Percentiles rank a stretch among this genome's conserved stretches.
Conservation (phyloP, 2,888 invertebrate species). For the Troides helena region DNA sequence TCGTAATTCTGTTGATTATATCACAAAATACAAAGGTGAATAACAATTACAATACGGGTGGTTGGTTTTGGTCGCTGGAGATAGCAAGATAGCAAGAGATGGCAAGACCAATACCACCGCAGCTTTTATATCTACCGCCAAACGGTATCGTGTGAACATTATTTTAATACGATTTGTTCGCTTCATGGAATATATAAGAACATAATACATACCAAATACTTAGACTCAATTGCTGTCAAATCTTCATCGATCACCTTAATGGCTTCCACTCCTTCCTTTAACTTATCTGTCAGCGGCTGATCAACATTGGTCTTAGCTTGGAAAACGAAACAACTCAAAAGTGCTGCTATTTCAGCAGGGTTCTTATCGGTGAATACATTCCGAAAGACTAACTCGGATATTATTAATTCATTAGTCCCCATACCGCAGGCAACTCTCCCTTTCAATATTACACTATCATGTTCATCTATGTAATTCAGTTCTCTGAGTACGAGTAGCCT, state of each 20-base stretch:
- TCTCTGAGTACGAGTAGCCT: constrained; percentile 87
- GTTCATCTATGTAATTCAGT: constrained; percentile 83
- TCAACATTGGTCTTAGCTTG: constrained; percentile 87
- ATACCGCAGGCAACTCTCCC: constrained; percentile 73
- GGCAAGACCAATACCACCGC: too few species aligned
- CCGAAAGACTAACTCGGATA: constrained; percentile 95
- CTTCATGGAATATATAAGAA: neutral
- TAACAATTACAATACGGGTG: too few species aligned
- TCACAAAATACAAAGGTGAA: too few species aligned
- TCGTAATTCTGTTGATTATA: too few species aligned
- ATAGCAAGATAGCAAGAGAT: too few species aligned
- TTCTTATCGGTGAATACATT: constrained; percentile 92
- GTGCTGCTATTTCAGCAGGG: constrained; percentile 95
- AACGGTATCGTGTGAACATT: too few species aligned
- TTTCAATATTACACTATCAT: constrained; percentile 71
- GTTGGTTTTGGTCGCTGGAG: too few species aligned
- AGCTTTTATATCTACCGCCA: too few species aligned
- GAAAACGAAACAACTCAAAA: constrained; percentile 95
- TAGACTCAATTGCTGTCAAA: constrained; percentile 84
- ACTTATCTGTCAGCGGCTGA: constrained; percentile 79
- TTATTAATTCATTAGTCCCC: constrained; percentile 89
- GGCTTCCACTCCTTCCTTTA: constrained; percentile 83
- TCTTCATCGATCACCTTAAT: constrained; percentile 85
- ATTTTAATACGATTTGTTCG: too few species aligned
- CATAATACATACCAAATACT: constrained; percentile 74